Conservation (phyloP, 2,888 invertebrate species). For the Drosophila quasianomalipes region DNA sequence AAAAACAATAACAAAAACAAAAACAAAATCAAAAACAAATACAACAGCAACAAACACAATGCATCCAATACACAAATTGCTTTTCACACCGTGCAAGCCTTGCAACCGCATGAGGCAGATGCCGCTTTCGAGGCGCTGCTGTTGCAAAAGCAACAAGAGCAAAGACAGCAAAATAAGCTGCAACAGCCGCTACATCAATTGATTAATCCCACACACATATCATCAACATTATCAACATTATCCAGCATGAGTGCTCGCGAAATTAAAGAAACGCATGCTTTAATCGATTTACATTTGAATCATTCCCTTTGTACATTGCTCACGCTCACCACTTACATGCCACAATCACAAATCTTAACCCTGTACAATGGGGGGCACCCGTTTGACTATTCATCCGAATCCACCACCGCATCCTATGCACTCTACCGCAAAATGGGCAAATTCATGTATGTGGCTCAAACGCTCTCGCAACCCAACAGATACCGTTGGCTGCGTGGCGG, state of each 20-base stretch:
- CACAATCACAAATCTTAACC: constrained; percentile 83
- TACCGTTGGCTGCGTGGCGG: constrained; percentile 94
- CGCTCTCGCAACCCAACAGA: constrained; percentile 85
- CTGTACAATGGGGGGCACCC: constrained; percentile 71
- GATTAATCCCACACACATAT: constrained; percentile 41
- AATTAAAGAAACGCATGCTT: constrained; percentile 83
- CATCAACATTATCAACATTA: constrained; percentile 44
- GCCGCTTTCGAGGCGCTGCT: constrained; percentile 81
- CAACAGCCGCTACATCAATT: constrained; percentile 20
- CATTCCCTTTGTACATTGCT: constrained; percentile 83
- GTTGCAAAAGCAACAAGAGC: constrained; percentile 70
- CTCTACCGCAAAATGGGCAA: constrained; percentile 84
- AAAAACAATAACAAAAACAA: background rate
- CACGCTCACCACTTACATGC: constrained; percentile 82
- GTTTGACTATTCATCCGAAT: constrained; percentile 44
- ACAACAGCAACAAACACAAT: constrained; percentile 41
- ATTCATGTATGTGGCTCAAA: constrained; percentile 82
- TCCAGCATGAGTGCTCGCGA: constrained; percentile 57
- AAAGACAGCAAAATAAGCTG: constrained; percentile 14
- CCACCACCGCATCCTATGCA: constrained; percentile 59
- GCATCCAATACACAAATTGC: constrained; percentile 61
- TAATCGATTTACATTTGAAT: constrained; percentile 83
- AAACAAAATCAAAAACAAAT: background rate
- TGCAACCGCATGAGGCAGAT: constrained; percentile 80
- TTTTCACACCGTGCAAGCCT: constrained; percentile 79